Conservation (phyloP, 2,113 vertebrate species). For the Zosterops borbonicus region DNA sequence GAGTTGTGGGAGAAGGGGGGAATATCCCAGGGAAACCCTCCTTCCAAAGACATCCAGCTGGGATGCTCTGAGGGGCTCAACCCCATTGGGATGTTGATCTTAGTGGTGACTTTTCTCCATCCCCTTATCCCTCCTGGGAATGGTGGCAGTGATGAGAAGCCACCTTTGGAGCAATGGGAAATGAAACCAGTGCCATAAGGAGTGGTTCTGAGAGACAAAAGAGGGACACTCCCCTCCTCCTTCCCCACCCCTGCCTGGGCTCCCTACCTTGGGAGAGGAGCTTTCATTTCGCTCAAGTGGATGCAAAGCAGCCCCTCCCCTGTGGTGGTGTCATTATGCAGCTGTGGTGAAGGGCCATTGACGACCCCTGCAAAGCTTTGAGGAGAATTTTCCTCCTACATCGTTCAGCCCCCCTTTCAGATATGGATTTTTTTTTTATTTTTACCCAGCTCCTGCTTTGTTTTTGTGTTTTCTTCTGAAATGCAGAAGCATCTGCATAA, state of each 20-base stretch:
- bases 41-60: not conserved
- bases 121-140: not conserved
- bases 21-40: not conserved
- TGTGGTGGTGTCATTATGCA: not conserved
- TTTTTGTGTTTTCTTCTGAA: not conserved
- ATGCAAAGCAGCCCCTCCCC: not conserved
- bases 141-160: not conserved
- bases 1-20: rapidly evolving
- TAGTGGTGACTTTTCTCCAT: not conserved
- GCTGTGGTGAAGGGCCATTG: not conserved
- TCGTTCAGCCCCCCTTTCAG: not conserved
- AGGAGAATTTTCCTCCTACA: not conserved
- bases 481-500: not conserved
- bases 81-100: rapidly evolving
- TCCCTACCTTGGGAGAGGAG: not conserved
- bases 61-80: not conserved
- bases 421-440: not conserved
- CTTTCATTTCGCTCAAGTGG: not conserved
- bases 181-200: not conserved
- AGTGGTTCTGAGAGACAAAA: not conserved
- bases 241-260: not conserved
- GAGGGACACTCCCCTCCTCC: not conserved
- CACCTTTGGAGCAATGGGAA: not conserved
- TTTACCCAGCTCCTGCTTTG: not conserved
- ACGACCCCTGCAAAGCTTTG: not conserved